These are phyloP conservation scores for Aramus guarauna DNA, from an alignment of 2,113 vertebrate genomes.

Conservation along the genomic window DNA sequence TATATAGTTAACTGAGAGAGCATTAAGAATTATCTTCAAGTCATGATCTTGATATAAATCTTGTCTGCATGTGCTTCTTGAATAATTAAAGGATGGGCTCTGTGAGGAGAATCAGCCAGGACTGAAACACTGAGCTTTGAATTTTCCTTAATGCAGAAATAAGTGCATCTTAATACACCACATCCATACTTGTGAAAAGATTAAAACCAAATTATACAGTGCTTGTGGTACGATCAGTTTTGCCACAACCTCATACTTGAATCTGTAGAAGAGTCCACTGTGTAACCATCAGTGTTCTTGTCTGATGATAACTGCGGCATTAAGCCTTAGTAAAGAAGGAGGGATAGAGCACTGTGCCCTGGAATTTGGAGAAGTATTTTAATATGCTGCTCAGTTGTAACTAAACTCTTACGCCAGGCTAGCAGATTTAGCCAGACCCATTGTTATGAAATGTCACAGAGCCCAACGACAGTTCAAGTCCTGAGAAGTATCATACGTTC, in stretches of 20 bases:
- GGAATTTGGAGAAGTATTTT: background rate
- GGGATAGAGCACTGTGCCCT: background rate
- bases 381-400: background rate
- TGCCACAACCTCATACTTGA: background rate
- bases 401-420: background rate
- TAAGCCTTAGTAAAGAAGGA: background rate
- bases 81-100: background rate
- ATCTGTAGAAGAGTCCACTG: background rate
- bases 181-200: background rate
- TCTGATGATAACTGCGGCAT: background rate
- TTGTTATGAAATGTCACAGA: background rate
- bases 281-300: background rate
- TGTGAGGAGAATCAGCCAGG: background rate
- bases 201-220: background rate
- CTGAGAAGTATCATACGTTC: background rate
- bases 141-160: background rate
- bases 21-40: conserved; percentile 28
- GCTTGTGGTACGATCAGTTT: background rate
- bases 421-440: background rate
- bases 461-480: background rate
- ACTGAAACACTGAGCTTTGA: background rate
- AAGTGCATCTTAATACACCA: background rate
- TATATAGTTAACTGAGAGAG: background rate
- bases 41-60: conserved; percentile 29
- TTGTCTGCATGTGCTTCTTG: conserved; percentile 9